Percentiles rank a stretch among this genome's conserved stretches.
These are phyloP conservation scores for Ophioderma brevispina DNA, from an alignment of 35 echinoderm and acorn worm genomes.

Conservation along the genomic window DNA sequence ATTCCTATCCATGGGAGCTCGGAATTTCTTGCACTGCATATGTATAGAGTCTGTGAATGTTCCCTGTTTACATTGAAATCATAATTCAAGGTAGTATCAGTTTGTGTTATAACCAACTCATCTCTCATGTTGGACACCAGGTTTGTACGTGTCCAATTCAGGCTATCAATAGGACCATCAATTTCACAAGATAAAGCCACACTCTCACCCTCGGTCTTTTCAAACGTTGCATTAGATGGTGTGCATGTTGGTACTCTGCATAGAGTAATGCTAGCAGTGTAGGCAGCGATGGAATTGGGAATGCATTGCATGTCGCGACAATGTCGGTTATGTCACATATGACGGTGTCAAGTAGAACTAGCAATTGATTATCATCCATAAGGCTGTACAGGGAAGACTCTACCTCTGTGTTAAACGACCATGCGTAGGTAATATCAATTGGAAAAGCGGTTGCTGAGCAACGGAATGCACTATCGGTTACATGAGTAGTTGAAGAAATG, in stretches of 20 bases:
- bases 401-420: background rate
- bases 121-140: background rate
- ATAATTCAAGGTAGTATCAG: background rate
- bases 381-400: background rate
- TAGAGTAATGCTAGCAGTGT: background rate
- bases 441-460: background rate
- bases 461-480: background rate
- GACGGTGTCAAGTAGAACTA: background rate
- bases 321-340: conserved; percentile 14
- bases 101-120: background rate
- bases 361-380: background rate
- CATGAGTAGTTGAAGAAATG: background rate
- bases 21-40: background rate
- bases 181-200: background rate
- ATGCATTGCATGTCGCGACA: background rate
- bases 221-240: background rate
- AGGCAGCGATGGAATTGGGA: background rate
- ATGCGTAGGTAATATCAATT: background rate
- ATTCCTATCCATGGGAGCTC: background rate
- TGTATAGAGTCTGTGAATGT: background rate
- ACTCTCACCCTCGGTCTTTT: background rate
- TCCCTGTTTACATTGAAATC: background rate
- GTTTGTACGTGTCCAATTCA: background rate
- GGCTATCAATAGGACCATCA: background rate
- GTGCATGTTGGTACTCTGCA: background rate